Base-by-base conservation (phyloP, 2,113 vertebrate genomes). In the Pseudorectes ferrugineus region DNA sequence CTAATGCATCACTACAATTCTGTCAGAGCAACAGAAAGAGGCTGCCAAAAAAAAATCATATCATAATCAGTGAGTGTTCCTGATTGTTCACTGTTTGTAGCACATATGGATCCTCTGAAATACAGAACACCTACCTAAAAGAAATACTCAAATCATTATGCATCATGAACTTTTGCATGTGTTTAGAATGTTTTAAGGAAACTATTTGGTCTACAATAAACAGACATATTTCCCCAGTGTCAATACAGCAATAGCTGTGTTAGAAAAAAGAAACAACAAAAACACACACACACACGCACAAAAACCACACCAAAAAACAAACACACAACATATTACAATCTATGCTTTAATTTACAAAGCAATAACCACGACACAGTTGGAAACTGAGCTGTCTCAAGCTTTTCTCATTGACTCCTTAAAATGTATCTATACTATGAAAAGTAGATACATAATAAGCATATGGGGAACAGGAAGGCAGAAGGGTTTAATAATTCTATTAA, bases 71-170 rank as follows among this genome's bases (percentile, higher is more conserved):
- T 96, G 97, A 97, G 77, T 95, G 92, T 97, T 98, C 93, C 85
- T 97, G 96, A 97, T 98, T 98, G 97, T 98, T 98, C 97, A 97
- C 97, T 98, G 97, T 97, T 97, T 96, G 95, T 98, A 91, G 97
- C 97, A 96, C 96, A 97, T 97, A 98, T 96, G 97, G 95, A 97
- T 98, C 91, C 89, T 96, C 96, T 94, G 91, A 97, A 97, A 97
- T 95, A 97, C 89, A 97, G 93, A 98, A 97, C 94, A 97, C 97
- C 96, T 97, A 98, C 96, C 96, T 98, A 98, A 96, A 95, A 97
- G 96, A 95, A 97, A 93, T 88, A 93, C 73, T 97, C 63, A 91
- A 96, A 94, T 97, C 93, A 95, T 96, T 97, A 97, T 96, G 96
- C 97, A 97, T 95, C 86, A 95, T 97, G 96, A 98, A 97, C 97